Conservation (phyloP, 2,888 invertebrate genomes). For the Poecilobothrus nobilitatus region DNA sequence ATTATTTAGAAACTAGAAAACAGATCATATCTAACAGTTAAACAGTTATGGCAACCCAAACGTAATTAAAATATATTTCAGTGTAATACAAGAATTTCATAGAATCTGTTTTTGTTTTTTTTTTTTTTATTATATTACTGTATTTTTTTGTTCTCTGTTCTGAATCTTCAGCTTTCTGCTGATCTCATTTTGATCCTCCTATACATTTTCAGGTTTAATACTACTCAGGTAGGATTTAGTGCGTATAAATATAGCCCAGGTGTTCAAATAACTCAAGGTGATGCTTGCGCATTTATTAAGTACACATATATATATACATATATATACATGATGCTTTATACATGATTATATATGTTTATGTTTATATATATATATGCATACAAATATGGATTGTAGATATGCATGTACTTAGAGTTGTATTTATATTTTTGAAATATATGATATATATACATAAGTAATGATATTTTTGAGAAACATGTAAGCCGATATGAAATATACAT, state of each 20-base stretch:
- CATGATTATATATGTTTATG: too few species aligned
- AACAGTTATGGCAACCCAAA: not conserved
- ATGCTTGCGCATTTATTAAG: not conserved
- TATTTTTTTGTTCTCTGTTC: not conserved
- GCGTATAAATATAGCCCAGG: not conserved
- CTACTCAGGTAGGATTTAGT: conserved; percentile 6
- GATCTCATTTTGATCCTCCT: conserved; percentile 6
- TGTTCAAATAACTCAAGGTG: conserved; percentile 6
- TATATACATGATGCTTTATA: not conserved
- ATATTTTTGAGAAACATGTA: not conserved
- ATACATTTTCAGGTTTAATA: conserved; percentile 1
- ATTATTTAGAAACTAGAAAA: too few species aligned
- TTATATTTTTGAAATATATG: too few species aligned
- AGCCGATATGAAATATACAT: not conserved
- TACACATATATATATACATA: not conserved
- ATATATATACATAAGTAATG: not conserved
- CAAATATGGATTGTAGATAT: too few species aligned
- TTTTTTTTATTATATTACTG: not conserved
- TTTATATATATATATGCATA: too few species aligned
- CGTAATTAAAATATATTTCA: not conserved
- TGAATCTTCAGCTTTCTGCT: not conserved
- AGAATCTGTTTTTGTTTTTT: not conserved
- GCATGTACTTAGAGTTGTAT: too few species aligned
- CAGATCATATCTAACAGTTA: too few species aligned
- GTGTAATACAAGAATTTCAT: not conserved